phyloP scores from a whole-genome alignment of 2,113 vertebrate species.

The Limanda limanda region DNA sequence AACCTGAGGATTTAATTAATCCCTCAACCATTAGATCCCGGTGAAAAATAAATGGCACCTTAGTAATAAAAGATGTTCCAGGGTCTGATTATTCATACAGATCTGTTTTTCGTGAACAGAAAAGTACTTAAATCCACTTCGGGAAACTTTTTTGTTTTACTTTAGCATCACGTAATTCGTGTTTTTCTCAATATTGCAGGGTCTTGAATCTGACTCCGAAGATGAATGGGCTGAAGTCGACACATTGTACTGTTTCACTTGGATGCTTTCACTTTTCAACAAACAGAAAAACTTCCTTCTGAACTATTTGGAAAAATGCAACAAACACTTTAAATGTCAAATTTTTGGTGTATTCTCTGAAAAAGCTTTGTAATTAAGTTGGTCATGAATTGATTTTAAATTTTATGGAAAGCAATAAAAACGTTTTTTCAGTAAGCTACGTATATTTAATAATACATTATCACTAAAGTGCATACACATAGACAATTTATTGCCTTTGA shows the following conservation, averaged over 20 bases:
- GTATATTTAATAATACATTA: not conserved
- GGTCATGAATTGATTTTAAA: too few species aligned
- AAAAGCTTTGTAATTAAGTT: too few species aligned
- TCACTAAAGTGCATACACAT: not conserved
- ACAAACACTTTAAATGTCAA: not conserved
- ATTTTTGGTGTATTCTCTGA: too few species aligned
- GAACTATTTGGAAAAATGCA: not conserved
- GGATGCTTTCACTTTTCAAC: not conserved
- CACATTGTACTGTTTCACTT: not conserved
- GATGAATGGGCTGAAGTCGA: slow-evolving; percentile 1
- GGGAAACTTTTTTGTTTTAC: not conserved
- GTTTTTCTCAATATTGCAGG: not conserved
- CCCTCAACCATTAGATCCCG: not conserved
- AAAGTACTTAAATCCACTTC: not conserved
- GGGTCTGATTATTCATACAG: not conserved
- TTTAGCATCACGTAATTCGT: not conserved
- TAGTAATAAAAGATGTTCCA: not conserved
- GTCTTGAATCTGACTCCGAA: not conserved
- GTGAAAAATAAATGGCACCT: not conserved
- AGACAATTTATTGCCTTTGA: not conserved
- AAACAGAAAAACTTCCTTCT: not conserved
- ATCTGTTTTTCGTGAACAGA: slow-evolving; percentile 6
- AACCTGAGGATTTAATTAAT: not conserved
- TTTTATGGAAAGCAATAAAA: too few species aligned
- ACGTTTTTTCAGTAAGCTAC: not conserved